phyloP scores from a whole-genome alignment of 53 echinoderm and acorn worm species.

The Glandiceps talaboti region DNA sequence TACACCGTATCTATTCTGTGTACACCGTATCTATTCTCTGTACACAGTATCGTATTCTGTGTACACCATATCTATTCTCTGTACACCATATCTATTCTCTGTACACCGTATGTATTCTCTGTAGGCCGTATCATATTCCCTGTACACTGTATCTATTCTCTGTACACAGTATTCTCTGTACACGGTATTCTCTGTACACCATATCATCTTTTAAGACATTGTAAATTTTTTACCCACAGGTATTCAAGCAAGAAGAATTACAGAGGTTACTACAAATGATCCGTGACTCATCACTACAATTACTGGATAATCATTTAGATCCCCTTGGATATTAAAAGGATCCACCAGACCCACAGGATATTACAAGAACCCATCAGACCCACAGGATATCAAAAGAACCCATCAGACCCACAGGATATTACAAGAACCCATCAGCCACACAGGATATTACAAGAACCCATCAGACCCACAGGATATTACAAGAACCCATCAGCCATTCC shows the following conservation, averaged over 20 bases:
- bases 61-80: not conserved
- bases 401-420: too few species aligned
- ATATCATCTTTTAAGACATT: too few species aligned
- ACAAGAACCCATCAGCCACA: too few species aligned
- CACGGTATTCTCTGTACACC: too few species aligned
- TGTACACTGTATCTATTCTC: not conserved
- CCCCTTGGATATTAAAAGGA: constrained; percentile 52
- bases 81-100: not conserved
- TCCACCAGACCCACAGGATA: too few species aligned
- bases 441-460: too few species aligned
- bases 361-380: too few species aligned
- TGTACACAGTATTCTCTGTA: not conserved
- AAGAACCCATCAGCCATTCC: too few species aligned
- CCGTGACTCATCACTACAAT: constrained; percentile 64
- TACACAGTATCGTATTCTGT: not conserved
- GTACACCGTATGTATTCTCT: not conserved
- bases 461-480: too few species aligned
- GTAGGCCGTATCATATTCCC: not conserved
- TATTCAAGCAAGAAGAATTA: constrained; percentile 62
- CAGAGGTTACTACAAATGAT: constrained; percentile 52
- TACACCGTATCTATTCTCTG: too few species aligned
- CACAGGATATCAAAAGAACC: too few species aligned
- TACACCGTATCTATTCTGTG: too few species aligned
- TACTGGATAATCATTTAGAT: constrained; percentile 69
- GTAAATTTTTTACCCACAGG: constrained; percentile 24